Evolutionary conservation across 1,140 invertebrate genomes (phyloP), one percentile per base, ranked within the genome.

Genomic region (Maconellicoccus hirsutus): DNA sequence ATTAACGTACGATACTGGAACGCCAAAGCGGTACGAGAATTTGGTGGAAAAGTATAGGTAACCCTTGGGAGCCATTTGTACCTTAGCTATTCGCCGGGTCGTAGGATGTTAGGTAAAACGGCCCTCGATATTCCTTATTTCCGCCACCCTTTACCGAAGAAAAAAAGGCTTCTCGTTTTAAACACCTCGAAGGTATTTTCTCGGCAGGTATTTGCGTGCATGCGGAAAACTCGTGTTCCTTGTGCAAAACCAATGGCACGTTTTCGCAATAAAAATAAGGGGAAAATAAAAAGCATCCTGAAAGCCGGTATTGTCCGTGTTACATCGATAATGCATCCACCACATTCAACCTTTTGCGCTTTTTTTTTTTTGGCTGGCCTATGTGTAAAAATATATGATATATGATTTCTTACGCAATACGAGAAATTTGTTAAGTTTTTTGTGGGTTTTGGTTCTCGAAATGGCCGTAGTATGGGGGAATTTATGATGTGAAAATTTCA

Each of bases 271-370:
- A 52, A 52, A 52, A 52, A 52, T 19, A 14, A 14, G 42, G 12
- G 12, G 42, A 52, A 52, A 52, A 52, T 33, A 33, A 33, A 33
- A 33, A 33, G 29, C 29, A 33, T 33, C 29, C 29, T 33, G 29
- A 33, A 33, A 33, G 29, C 29, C 29, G 12, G 10, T 52, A 52
- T 52, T 52, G 42, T 52, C n/a, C 42, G 42, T 19, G n/a, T 3
- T 52, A 52, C 42, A 52, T 52, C 42, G 42, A 52, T 52, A 52
- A 52, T 52, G 42, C n/a, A 52, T 52, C 42, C n/a, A 52, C 42
- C 42, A 16, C 42, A 19, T 52, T 52, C 42, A 52, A 33, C 29
- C 12, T 33, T 33, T 33, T 33, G 4, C 12, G 29, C 4, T 12
- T 33, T 33, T 33, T 33, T n/a, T n/a, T 33, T 33, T 33, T 33